Evolutionary conservation across 1,140 invertebrate species (phyloP), one percentile per base, ranked within the genome.

Genomic region (Hylaeus volcanicus): DNA sequence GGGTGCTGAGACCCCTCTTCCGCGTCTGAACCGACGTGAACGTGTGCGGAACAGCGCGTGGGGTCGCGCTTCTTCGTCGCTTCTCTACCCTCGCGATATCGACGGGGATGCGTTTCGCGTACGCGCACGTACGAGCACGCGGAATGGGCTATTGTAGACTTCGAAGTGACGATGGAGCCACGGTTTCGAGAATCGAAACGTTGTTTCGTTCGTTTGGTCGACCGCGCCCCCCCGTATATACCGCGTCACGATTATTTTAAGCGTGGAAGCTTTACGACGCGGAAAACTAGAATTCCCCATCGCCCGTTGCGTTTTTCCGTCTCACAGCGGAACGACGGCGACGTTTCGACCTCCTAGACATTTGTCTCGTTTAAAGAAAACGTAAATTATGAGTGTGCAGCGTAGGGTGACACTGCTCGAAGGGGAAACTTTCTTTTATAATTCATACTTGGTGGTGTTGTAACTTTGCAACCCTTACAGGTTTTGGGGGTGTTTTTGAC

Each of bases 1-100:
- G 90, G 87, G 86, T 84, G 68, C 77, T 74, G 26, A 37, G 70
- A 74, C 41, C 53, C 53, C 11, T 11, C 8, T 9, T 41, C 63
- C n/a, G 6, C 64, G 53, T 51, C 12, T 60, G 14, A 48, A 56
- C 45, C 43, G 76, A 15, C 12, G 5, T 3, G 70, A 70, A 74
- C 60, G 48, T 74, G 75, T 79, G 56, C 60, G 53, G 63, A 64
- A 76, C 55, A 26, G 60, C 72, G 61, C 14, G 61, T 15, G 11
- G 14, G 15, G 45, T 14, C 51, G 15, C 64, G 43, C 58, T 61
- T 48, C 65, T 48, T 69, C 41, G 60, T 14, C 63, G 51, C 39
- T 55, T 53, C 15, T 11, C 26, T 6, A 11, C 45, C 65, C 65
- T 66, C 51, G 61, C 55, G 63, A 53, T 51, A 37, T 5, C 64